A percentile compares a stretch with the other conserved stretches of the same genome.
Evolutionary conservation across 1,140 invertebrate genomes (phyloP).

Genomic region (Aphidius gifuensis): DNA sequence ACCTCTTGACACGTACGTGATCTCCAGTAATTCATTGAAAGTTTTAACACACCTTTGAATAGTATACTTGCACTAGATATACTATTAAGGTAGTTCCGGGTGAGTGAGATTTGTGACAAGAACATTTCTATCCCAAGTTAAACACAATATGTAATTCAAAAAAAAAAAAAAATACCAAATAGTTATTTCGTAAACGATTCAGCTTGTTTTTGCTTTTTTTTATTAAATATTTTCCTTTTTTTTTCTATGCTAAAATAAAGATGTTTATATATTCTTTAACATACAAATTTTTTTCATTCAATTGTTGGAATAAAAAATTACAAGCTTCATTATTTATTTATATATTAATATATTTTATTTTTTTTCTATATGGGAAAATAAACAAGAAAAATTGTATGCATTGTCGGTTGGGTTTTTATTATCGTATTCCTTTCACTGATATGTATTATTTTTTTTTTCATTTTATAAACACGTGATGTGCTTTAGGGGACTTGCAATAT

Average conservation of each 20-base stretch:
- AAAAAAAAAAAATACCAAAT: no score
- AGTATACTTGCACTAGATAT: constrained; percentile 12
- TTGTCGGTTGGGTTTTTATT: no score
- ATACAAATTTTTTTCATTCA: no score
- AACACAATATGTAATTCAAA: background rate
- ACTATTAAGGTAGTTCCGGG: constrained; percentile 35
- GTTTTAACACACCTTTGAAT: background rate
- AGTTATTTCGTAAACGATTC: no score
- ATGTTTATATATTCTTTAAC: no score
- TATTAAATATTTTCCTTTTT: background rate
- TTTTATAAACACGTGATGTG: constrained; percentile 16
- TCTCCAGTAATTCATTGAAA: constrained; percentile 3
- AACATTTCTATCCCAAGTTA: constrained; percentile 3
- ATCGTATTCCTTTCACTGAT: background rate
- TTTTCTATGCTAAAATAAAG: no score
- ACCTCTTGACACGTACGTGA: constrained; percentile 6
- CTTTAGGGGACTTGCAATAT: background rate
- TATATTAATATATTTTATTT: no score
- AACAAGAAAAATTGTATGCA: no score
- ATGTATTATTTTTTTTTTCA: background rate
- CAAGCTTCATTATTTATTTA: no score
- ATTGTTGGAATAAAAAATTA: no score
- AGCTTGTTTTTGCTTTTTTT: background rate
- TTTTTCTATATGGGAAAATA: no score
- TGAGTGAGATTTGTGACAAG: constrained; percentile 36